Evolutionary conservation across 1,140 invertebrate genomes (phyloP), one percentile per base, ranked within the genome.

Genomic region (Colletes gigas): DNA sequence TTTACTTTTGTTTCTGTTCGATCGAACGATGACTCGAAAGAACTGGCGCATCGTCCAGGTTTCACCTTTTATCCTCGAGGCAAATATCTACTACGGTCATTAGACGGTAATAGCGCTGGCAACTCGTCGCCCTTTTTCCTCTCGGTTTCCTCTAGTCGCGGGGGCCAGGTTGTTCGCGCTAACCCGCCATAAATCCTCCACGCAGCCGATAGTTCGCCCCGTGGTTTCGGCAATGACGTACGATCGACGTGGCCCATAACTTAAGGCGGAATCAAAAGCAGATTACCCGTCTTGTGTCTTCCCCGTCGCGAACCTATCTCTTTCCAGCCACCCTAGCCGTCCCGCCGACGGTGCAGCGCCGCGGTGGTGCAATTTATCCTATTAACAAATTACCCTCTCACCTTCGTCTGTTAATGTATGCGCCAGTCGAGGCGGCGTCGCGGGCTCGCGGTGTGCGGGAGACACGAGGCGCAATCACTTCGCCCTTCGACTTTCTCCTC

Each of bases 361-460:
- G 17, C n/a, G 73, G 57, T 55, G 79, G 39, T 65, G 74, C 67
- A 60, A 82, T 82, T 78, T 78, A 82, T 78, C 75, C 75, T 78
- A 78, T 82, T 82, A 82, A 82, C 81, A 82, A 82, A 82, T 82
- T 82, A 78, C 62, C 75, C 75, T 78, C 81, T 78, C 81, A 67
- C 81, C 81, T 80, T 59, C 62, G 70, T 52, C 57, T 44, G 50
- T 82, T 72, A 72, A 72, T 60, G 81, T 52, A 67, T 60, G 21
- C 71, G 21, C 60, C 41, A 60, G 50, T 30, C 62, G 19, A 73
- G 72, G 59, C 30, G 2, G 30, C 30, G 1, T 30, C 30, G 30
- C 1, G 30, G 30, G 30, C 30, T 30, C 30, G 30, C 30, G 30
- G 30, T 30, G 39, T 66, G 63, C 63, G 30, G 60, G 47, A 44